Percentiles rank a stretch among this genome's conserved stretches.
These are phyloP conservation scores for Esox masquinongy DNA, from an alignment of 2,797 vertebrate genomes.

Conservation along the genomic window DNA sequence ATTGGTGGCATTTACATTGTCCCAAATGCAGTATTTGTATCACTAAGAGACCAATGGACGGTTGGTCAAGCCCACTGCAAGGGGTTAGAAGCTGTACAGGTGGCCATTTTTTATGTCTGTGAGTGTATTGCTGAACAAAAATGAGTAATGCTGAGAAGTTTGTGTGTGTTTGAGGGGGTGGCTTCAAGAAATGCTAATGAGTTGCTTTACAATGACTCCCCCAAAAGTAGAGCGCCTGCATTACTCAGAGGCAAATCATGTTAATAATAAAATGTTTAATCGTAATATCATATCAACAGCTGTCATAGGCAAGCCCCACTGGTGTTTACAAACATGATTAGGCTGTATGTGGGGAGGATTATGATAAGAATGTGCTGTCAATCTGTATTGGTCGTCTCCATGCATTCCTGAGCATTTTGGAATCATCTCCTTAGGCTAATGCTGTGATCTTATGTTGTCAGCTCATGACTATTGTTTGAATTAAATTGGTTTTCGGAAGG, in stretches of 20 bases:
- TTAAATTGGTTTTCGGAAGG: not conserved
- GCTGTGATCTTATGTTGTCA: constrained; percentile 1
- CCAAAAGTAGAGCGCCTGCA: too few relatives aligned
- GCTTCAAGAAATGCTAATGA: not conserved
- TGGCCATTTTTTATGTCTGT: too few relatives aligned
- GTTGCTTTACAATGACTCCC: too few relatives aligned
- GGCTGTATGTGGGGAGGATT: constrained; percentile 11
- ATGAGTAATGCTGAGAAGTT: too few relatives aligned
- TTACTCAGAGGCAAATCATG: constrained; percentile 7
- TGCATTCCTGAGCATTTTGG: constrained; percentile 12
- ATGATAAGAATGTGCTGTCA: constrained; percentile 11
- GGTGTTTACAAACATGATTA: constrained; percentile 45
- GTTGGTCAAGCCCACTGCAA: too few relatives aligned
- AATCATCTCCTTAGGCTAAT: not conserved
- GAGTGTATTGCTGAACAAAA: too few relatives aligned
- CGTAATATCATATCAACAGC: constrained; percentile 44
- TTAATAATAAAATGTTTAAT: constrained; percentile 35
- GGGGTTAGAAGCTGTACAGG: too few relatives aligned
- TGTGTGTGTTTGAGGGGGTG: not conserved
- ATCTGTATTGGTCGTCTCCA: constrained; percentile 12
- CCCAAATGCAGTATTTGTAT: too few relatives aligned
- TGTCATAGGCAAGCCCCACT: constrained; percentile 36
- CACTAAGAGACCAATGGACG: too few relatives aligned
- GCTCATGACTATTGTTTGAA: not conserved
- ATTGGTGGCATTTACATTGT: too few relatives aligned